A percentile compares a stretch with the other conserved stretches of the same genome.
Evolutionary conservation across 2,797 vertebrate genomes (phyloP).

Genomic region (Anguilla pacifica): DNA sequence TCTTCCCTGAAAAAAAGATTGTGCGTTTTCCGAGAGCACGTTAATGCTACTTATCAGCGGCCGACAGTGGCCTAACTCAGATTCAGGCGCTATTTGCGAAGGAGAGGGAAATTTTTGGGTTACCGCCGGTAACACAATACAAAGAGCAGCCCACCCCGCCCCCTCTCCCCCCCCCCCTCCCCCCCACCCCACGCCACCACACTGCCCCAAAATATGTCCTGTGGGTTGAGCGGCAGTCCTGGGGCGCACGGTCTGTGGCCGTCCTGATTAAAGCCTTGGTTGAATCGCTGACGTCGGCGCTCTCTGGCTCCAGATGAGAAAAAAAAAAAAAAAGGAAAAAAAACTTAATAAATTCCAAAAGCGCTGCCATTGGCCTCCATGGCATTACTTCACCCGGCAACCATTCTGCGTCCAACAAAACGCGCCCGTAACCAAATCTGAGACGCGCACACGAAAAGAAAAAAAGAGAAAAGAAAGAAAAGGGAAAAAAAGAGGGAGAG

Average conservation of each 20-base stretch:
- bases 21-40: background rate
- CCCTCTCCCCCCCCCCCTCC: background rate
- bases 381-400: slow-evolving; percentile 77
- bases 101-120: slow-evolving; percentile 58
- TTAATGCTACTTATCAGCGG: background rate
- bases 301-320: slow-evolving; percentile 64
- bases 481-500: slow-evolving; percentile 1
- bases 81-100: slow-evolving; percentile 67
- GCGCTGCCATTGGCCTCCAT: slow-evolving; percentile 74
- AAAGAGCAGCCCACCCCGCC: slow-evolving; percentile 44
- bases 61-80: slow-evolving; percentile 9
- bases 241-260: slow-evolving; percentile 72
- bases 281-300: slow-evolving; percentile 75
- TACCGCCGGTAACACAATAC: slow-evolving; percentile 73
- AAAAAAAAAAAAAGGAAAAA: slow-evolving; percentile 47
- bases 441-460: slow-evolving; percentile 23
- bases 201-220: slow-evolving; percentile 65
- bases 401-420: slow-evolving; percentile 77
- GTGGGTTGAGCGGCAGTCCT: slow-evolving; percentile 54
- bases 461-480: slow-evolving; percentile 1
- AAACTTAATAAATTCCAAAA: slow-evolving; percentile 68
- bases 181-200: slow-evolving; percentile 53
- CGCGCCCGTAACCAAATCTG: slow-evolving; percentile 79
- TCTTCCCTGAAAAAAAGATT: background rate
- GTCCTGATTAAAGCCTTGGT: slow-evolving; percentile 74